A percentile compares a stretch with the other conserved stretches of the same genome.
phyloP scores from a whole-genome alignment of 2,113 vertebrate species.

The Trematomus loennbergii region DNA sequence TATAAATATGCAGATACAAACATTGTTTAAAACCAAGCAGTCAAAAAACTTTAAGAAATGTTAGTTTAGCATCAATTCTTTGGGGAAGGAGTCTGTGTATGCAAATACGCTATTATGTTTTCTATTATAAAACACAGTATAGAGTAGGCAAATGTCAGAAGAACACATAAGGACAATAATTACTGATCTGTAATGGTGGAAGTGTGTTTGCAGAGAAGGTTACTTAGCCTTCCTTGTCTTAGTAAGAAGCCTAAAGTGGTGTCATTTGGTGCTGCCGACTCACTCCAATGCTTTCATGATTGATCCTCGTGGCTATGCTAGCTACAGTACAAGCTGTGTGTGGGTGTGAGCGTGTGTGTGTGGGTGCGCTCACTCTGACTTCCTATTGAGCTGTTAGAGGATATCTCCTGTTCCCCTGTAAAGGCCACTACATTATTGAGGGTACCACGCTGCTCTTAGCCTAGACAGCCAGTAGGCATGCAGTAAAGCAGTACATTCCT shows the following conservation, averaged over 20 bases:
- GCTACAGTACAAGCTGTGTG: slow-evolving; percentile 13
- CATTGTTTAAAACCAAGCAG: not conserved
- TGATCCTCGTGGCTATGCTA: slow-evolving; percentile 54
- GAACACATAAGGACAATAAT: slow-evolving; percentile 23
- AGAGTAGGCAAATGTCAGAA: slow-evolving; percentile 19
- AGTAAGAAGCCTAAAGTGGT: slow-evolving; percentile 52
- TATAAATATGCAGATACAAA: not conserved
- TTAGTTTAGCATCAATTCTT: not conserved
- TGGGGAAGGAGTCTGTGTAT: not conserved
- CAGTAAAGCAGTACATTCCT: slow-evolving; percentile 25
- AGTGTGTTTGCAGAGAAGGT: slow-evolving; percentile 40
- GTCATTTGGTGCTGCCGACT: slow-evolving; percentile 52
- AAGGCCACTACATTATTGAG: slow-evolving; percentile 59
- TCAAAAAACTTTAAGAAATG: not conserved
- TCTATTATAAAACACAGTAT: not conserved
- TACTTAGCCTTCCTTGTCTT: slow-evolving; percentile 28
- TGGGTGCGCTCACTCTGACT: slow-evolving; percentile 5
- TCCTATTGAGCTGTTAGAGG: slow-evolving; percentile 55
- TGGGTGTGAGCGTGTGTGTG: slow-evolving; percentile 1
- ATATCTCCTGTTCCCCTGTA: slow-evolving; percentile 41
- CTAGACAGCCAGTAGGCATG: slow-evolving; percentile 24
- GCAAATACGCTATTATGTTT: not conserved
- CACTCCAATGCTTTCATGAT: slow-evolving; percentile 57
- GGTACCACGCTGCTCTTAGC: slow-evolving; percentile 23
- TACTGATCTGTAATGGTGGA: slow-evolving; percentile 35